Evolutionary conservation across 2,888 invertebrate genomes (phyloP), one percentile per base, ranked within the genome.

Genomic region (Tanaodytes sp.): DNA sequence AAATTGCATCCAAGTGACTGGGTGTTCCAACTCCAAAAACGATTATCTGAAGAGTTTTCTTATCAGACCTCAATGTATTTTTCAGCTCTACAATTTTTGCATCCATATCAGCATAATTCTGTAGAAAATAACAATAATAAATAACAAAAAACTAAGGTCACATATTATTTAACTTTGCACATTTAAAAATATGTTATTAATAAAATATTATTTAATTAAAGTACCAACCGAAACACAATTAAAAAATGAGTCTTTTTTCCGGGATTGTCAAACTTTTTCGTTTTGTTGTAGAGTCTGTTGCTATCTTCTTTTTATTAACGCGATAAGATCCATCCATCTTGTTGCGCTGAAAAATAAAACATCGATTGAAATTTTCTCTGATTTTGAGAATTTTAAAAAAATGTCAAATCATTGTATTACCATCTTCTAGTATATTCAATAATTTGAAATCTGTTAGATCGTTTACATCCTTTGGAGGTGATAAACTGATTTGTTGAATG

Each of bases 91-190:
- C 36, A 11, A 55, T 5, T 9, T 36, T 23, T 15, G 8, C n/a
- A 15, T 55, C 43, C 12, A 55, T 2, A n/a, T 55, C 16, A n/a
- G 43, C 31, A 8, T 33, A 43, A 43, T 43, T 43, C 55, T 55
- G 27, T n/a, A 55, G 43, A 27, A 6, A 27, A 27, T 27, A 27
- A 27, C 9, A 6, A 27, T 27, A 6, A 27, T 27, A 4, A 27
- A 27, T 27, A n/a, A n/a, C n/a, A n/a, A n/a, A n/a, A n/a, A n/a
- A n/a, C n/a, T n/a, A n/a, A n/a, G n/a, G n/a, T n/a, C n/a, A n/a
- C n/a, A n/a, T n/a, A n/a, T n/a, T n/a, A n/a, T n/a, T 27, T 27
- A 27, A 27, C 4, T 27, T 27, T 6, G 9, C 9, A 27, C 9
- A 27, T 9, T 27, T 27, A n/a, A 27, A 27, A 27, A 27, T 27